Conservation (phyloP, 2,888 invertebrate genomes). For the Aspidiotus rigidus region DNA sequence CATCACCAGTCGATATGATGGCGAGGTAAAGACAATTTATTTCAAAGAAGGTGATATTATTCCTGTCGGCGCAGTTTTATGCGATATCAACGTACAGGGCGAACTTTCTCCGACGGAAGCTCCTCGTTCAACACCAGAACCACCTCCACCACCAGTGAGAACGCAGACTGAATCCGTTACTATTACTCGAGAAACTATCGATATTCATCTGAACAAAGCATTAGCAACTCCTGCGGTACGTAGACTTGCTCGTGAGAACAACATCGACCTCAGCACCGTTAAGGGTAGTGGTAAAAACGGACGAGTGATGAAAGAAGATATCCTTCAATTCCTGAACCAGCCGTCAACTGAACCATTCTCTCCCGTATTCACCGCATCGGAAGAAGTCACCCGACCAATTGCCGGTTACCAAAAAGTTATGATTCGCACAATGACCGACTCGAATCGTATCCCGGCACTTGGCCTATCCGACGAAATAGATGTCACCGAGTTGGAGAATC, state of each 20-base stretch:
- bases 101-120: constrained; percentile 36
- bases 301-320: constrained; percentile 90
- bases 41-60: constrained; percentile 83
- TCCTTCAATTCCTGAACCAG: constrained; percentile 55
- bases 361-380: not conserved
- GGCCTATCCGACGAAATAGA: constrained; percentile 89
- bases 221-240: constrained; percentile 91
- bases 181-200: not conserved
- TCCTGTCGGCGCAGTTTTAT: constrained; percentile 77
- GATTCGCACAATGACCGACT: constrained; percentile 89
- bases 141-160: not conserved
- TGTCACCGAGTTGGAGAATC: constrained; percentile 62
- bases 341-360: not conserved
- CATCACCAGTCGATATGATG: constrained; percentile 93
- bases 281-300: constrained; percentile 76
- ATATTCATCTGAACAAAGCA: constrained; percentile 41
- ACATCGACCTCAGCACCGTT: constrained; percentile 52
- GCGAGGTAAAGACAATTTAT: constrained; percentile 67
- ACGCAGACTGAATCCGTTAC: not conserved
- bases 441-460: constrained; percentile 84
- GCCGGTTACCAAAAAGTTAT: constrained; percentile 82
- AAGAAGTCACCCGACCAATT: constrained; percentile 44
- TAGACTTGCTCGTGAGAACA: constrained; percentile 80
- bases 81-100: constrained; percentile 66
- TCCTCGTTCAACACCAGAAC: not conserved